Percentiles rank a stretch among this genome's conserved stretches.
Evolutionary conservation across 2,888 invertebrate species (phyloP).

Genomic region (Leucoptera coffeella): DNA sequence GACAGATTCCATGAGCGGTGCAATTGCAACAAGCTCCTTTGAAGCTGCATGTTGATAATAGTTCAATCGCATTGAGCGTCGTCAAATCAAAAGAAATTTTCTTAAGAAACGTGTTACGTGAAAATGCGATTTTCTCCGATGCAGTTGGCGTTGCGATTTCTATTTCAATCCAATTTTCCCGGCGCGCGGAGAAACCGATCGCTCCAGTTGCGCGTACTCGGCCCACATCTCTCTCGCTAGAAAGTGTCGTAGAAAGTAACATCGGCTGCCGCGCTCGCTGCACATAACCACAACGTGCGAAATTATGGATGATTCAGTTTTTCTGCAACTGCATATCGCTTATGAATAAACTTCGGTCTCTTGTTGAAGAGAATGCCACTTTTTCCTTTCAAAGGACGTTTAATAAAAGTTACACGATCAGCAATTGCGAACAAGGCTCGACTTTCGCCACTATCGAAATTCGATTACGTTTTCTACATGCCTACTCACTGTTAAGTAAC

Average conservation of each 20-base stretch:
- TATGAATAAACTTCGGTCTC: too few relatives aligned
- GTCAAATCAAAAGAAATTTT: conserved; percentile 13
- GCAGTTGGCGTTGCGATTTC: conserved; percentile 23
- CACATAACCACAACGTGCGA: conserved; percentile 24
- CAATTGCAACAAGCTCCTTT: too few relatives aligned
- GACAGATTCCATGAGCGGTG: too few relatives aligned
- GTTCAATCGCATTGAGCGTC: neutral
- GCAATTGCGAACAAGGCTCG: conserved; percentile 8
- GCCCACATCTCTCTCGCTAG: conserved; percentile 51
- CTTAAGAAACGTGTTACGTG: conserved; percentile 30
- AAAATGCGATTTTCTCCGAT: conserved; percentile 40
- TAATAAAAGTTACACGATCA: too few relatives aligned
- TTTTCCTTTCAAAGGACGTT: too few relatives aligned
- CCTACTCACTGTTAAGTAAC: too few relatives aligned
- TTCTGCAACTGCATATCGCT: conserved; percentile 5
- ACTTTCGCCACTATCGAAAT: conserved; percentile 47
- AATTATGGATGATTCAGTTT: conserved; percentile 23
- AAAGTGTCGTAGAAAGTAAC: conserved; percentile 53
- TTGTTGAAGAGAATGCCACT: too few relatives aligned
- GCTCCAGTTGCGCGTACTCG: conserved; percentile 47
- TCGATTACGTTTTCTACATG: conserved; percentile 36
- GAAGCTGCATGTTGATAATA: neutral
- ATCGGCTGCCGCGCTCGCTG: conserved; percentile 35
- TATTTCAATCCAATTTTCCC: conserved; percentile 53
- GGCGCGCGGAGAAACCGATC: conserved; percentile 47